phyloP scores from a whole-genome alignment of 1,140 invertebrate genomes.

The Sminthurides bifidus region DNA sequence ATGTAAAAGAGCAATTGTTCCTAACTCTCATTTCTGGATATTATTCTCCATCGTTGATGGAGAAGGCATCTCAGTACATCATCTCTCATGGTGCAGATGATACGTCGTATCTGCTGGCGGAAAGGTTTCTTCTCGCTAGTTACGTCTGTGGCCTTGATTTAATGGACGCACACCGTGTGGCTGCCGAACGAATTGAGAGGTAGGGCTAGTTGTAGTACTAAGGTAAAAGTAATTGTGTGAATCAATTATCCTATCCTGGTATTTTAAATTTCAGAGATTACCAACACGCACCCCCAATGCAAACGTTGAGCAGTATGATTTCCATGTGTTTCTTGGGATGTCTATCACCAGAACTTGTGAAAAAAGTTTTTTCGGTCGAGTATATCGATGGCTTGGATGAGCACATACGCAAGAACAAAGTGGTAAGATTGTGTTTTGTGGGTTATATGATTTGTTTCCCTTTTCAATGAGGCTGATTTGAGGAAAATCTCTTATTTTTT shows the following conservation, averaged over 20 bases:
- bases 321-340: conserved; percentile 40
- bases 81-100: background rate
- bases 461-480: conserved; percentile 38
- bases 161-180: background rate
- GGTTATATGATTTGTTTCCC: too few species aligned
- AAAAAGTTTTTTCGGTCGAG: conserved; percentile 43
- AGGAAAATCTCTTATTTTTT: conserved; percentile 20
- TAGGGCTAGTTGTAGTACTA: background rate
- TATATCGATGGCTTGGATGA: conserved; percentile 45
- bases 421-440: too few species aligned
- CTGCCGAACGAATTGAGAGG: background rate
- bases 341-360: conserved; percentile 39
- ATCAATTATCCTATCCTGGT: background rate
- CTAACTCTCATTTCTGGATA: background rate
- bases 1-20: background rate
- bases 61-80: background rate
- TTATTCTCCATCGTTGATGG: background rate
- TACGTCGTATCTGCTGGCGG: background rate
- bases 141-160: background rate
- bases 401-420: too few species aligned
- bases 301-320: conserved; percentile 39
- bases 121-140: background rate
- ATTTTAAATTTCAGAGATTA: conserved; percentile 38
- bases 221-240: background rate
- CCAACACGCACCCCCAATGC: conserved; percentile 39